Evolutionary conservation across 2,797 vertebrate genomes (phyloP), one percentile per base, ranked within the genome.

Genomic region (Caiman crocodilus): DNA sequence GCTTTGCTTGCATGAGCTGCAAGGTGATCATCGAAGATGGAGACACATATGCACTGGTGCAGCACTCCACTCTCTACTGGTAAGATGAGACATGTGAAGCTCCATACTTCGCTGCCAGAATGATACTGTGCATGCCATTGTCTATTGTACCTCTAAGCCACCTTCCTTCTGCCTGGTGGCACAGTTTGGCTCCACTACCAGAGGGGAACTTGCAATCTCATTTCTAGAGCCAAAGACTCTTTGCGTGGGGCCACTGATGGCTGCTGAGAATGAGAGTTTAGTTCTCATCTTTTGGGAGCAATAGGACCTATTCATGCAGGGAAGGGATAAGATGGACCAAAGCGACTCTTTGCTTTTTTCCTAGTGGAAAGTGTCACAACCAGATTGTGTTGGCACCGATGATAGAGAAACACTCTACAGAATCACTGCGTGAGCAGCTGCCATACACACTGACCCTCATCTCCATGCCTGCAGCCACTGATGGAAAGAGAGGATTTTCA

Each of bases 1-100:
- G 99, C 97, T 99, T 99, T 83, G 98, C 99, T n/a, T 99, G 99
- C 91, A 98, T 99, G 98, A 99, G 98, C 97, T 99, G 99, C 98
- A 99, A 98, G 96, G 99, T 99, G 97, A 98, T 99, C 96, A 99
- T 99, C 28, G 99, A 99, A 83, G 99, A 99, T 92, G 97, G 98
- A 75, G 99, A 99, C 79, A 99, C 99, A 0, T 99, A 99, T 3
- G 99, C 99, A 2, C 98, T 99, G 50, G 99, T 99, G 50, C 99
- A 99, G 84, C 98, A 99, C 76, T 98, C 98, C 56, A 98, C 98
- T 85, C 99, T 99, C 13, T 99, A 99, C 97, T 99, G 99, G 99
- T 99, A 97, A 99, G 99, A 84, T 0, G 3, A 14, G 20, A 20
- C 56, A 58, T 28, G 2, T 65, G 64, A 18, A 87, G 89, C 95